Evolutionary conservation across 2,888 invertebrate genomes (phyloP), one percentile per base, ranked within the genome.

Genomic region (Parnassius mnemosyne): DNA sequence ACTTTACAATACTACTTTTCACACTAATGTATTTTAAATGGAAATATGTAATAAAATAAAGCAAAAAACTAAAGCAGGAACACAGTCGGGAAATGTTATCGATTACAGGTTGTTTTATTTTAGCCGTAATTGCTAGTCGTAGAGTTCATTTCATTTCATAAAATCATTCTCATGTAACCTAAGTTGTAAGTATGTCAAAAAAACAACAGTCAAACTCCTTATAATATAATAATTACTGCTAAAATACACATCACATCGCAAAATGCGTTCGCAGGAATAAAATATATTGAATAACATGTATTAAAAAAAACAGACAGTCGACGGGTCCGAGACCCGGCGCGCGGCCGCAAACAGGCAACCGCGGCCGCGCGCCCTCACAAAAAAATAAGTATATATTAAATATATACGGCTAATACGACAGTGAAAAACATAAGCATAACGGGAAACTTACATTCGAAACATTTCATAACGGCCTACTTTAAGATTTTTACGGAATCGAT

Each of bases 241-340:
- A 93, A 89, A 92, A 92, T 93, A 93, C 90, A 91, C 90, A 89
- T 90, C 90, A 90, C 89, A 89, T 94, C 94, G 94, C 94, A 94
- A 95, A 94, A 94, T 94, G 94, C 94, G 94, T 94, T 93, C 94
- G 94, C 94, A 94, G 94, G 93, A 94, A 94, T 94, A 94, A 94
- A 94, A 94, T 94, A 94, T 94, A 94, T 93, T 93, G 94, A 94
- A 92, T 92, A 92, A 92, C 91, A 92, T 92, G 89, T 91, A 90
- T 87, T 92, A 91, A 92, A 92, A 90, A 87, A 92, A 92, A 90
- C 86, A 89, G 86, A 89, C 91, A 85, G 88, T 86, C 87, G 79
- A 78, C 80, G 85, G 83, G 82, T 79, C 78, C 70, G 67, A 71
- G 79, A 80, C 82, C 83, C 81, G 78, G 75, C 87, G 83, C 85